Conservation (phyloP, 2,113 vertebrate genomes). For the Dicaeum eximium region DNA sequence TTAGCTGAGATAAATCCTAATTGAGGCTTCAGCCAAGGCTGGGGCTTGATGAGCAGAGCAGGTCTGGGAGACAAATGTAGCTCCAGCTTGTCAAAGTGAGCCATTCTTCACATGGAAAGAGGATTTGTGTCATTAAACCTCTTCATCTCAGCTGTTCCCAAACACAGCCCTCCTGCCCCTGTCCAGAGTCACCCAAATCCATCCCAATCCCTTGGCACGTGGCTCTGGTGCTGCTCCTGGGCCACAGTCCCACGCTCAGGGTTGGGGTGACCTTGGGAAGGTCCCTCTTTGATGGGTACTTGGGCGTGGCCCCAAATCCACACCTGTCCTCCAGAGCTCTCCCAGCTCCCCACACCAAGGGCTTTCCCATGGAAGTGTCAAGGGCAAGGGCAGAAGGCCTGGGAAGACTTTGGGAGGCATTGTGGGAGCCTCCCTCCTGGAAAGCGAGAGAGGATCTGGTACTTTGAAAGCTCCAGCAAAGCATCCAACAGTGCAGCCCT, state of each 20-base stretch:
- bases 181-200: neutral
- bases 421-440: neutral
- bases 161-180: neutral
- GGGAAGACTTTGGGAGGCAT: neutral
- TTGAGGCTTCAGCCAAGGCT: constrained; percentile 33
- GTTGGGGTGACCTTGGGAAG: neutral
- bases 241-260: rapidly evolving
- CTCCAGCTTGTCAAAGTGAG: neutral
- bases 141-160: neutral
- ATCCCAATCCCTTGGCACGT: rapidly evolving
- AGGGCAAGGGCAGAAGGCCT: neutral
- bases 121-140: neutral
- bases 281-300: neutral
- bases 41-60: constrained; percentile 26
- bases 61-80: constrained; percentile 19
- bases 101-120: neutral
- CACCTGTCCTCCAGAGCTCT: neutral
- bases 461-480: neutral
- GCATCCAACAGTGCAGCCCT: neutral
- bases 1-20: constrained; percentile 39
- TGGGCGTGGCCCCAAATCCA: rapidly evolving
- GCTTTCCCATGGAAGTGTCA: neutral
- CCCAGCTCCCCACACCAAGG: neutral
- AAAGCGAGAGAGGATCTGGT: neutral
- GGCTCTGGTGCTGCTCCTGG: neutral